A percentile compares a stretch with the other conserved stretches of the same genome.
phyloP scores from a whole-genome alignment of 1,140 invertebrate genomes.

The Zaprionus taronus region DNA sequence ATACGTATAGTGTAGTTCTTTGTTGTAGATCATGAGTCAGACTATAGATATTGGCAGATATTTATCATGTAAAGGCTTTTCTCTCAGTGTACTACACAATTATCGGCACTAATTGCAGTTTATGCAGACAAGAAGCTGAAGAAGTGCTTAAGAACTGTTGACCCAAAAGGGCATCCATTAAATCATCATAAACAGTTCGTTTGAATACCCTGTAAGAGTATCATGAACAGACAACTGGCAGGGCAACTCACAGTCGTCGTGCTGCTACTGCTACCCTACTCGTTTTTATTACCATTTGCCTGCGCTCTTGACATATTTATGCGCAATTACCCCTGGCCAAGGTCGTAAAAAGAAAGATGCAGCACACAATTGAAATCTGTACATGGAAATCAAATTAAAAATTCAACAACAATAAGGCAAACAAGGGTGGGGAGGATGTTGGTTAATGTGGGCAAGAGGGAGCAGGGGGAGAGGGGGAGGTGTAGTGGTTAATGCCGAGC shows the following conservation, averaged over 20 bases:
- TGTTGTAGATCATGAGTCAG: no score
- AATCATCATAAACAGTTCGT: slow-evolving; percentile 19
- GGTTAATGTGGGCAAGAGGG: not conserved
- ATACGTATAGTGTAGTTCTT: no score
- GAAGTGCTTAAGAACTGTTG: not conserved
- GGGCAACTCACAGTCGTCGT: not conserved
- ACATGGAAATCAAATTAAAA: slow-evolving; percentile 63
- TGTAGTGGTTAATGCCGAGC: not conserved
- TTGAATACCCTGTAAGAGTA: not conserved
- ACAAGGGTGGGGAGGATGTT: not conserved
- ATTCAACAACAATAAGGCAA: not conserved
- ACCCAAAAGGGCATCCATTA: slow-evolving; percentile 16
- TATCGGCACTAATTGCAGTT: slow-evolving; percentile 20
- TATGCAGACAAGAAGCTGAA: not conserved
- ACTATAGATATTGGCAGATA: no score
- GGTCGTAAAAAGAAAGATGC: slow-evolving; percentile 33
- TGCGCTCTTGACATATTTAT: slow-evolving; percentile 68
- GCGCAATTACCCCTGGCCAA: slow-evolving; percentile 57
- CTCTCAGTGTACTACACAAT: slow-evolving; percentile 9
- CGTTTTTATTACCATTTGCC: slow-evolving; percentile 50
- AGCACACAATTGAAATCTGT: slow-evolving; percentile 6
- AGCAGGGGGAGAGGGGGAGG: not conserved
- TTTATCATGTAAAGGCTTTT: not conserved
- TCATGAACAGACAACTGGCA: not conserved
- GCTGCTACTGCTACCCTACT: not conserved